Percentiles rank a stretch among this genome's conserved stretches.
phyloP scores from a whole-genome alignment of 2,797 vertebrate genomes.

The Stomatorhinus walkeri region DNA sequence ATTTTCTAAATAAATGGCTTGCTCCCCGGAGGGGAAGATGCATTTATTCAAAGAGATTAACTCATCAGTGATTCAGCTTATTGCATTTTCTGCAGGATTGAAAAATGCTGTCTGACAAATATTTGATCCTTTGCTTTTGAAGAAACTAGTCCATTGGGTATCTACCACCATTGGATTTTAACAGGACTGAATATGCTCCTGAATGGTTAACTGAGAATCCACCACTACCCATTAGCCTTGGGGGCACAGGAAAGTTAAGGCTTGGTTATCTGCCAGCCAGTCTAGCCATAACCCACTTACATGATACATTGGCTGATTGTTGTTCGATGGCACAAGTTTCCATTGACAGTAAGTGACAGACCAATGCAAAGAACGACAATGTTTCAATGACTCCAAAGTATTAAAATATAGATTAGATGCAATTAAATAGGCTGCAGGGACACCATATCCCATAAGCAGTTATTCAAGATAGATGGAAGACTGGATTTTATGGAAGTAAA shows the following conservation, averaged over 20 bases:
- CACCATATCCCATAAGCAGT: background rate
- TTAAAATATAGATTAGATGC: background rate
- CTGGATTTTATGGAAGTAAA: background rate
- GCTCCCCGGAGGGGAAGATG: conserved; percentile 28
- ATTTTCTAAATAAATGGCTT: conserved; percentile 29
- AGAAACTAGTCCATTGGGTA: conserved; percentile 26
- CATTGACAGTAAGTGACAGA: background rate
- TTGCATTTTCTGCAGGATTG: conserved; percentile 26
- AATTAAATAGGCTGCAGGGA: background rate
- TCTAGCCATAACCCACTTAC: background rate
- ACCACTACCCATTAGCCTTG: background rate
- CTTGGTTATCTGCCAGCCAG: background rate
- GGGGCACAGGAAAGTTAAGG: background rate
- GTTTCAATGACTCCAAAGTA: background rate
- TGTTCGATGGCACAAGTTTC: background rate
- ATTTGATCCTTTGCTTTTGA: conserved; percentile 38
- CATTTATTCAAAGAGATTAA: conserved; percentile 30
- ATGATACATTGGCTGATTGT: background rate
- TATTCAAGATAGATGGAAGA: background rate
- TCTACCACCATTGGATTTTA: background rate
- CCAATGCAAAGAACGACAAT: background rate
- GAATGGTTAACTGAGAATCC: background rate
- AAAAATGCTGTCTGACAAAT: conserved; percentile 37
- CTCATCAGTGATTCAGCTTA: conserved; percentile 16
- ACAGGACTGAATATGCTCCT: background rate